Evolutionary conservation across 2,797 vertebrate species (phyloP).

Genomic region (Amphiprion clarkii): DNA sequence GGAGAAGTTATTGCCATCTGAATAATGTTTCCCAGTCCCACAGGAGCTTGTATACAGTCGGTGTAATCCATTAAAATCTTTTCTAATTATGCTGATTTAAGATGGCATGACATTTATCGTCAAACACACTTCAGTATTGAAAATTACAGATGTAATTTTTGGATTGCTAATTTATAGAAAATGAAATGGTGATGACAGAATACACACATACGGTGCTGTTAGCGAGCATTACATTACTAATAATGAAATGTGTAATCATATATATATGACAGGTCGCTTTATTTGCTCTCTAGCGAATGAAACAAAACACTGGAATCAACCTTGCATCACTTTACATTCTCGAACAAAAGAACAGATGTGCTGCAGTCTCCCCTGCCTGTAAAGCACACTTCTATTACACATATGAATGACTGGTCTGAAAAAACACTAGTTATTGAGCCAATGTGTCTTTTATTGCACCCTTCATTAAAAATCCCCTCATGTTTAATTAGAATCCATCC

Average conservation of each 20-base stretch:
- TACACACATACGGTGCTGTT: neutral
- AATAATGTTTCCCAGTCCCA: neutral
- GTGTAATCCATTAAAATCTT: no score
- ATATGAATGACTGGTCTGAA: constrained; percentile 77
- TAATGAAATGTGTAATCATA: constrained; percentile 77
- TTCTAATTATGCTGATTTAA: no score
- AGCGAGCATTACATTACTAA: neutral
- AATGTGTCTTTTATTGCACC: constrained; percentile 73
- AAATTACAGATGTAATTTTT: neutral
- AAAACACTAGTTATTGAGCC: constrained; percentile 58
- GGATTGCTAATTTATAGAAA: constrained; percentile 6
- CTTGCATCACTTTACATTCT: constrained; percentile 36
- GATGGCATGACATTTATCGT: neutral
- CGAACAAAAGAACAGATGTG: constrained; percentile 80
- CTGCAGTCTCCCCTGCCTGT: constrained; percentile 25
- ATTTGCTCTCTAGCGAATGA: constrained; percentile 54
- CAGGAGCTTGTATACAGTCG: no score
- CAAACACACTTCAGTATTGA: neutral
- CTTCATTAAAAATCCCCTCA: constrained; percentile 80
- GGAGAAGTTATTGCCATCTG: neutral
- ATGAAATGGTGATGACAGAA: neutral
- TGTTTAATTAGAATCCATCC: constrained; percentile 83
- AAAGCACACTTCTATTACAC: constrained; percentile 72
- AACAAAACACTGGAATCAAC: constrained; percentile 57
- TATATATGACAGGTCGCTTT: constrained; percentile 34